Percentiles rank a stretch among this genome's conserved stretches.
Conservation (phyloP, 2,113 vertebrate species). For the Tichodroma muraria region DNA sequence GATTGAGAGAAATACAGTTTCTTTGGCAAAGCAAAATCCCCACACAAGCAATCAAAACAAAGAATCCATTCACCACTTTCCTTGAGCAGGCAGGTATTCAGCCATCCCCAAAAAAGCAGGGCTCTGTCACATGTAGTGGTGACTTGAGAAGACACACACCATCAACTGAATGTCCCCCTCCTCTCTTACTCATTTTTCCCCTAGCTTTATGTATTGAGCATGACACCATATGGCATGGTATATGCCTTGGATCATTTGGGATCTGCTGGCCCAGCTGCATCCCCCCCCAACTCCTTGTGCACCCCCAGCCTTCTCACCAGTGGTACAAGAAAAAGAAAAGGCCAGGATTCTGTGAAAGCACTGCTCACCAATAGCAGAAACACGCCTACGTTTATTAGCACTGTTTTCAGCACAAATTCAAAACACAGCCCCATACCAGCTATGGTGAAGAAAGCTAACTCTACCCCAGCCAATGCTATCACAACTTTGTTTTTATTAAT, state of each 20-base stretch:
- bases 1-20: not conserved
- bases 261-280: not conserved
- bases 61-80: not conserved
- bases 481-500: not conserved
- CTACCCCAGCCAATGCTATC: not conserved
- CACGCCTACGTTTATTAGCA: not conserved
- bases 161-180: fast-evolving
- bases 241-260: not conserved
- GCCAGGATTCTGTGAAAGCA: not conserved
- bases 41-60: not conserved
- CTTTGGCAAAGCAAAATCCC: not conserved
- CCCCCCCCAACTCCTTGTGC: too few relatives aligned
- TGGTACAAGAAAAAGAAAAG: not conserved
- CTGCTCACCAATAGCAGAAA: not conserved
- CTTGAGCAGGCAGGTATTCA: not conserved
- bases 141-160: not conserved
- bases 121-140: not conserved
- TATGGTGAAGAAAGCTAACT: not conserved
- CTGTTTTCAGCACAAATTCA: not conserved
- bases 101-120: not conserved
- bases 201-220: not conserved
- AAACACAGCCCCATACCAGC: not conserved
- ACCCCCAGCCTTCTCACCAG: not conserved
- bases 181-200: not conserved
- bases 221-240: too few relatives aligned